A percentile compares a stretch with the other conserved stretches of the same genome.
Evolutionary conservation across 2,888 invertebrate species (phyloP).

Genomic region (Lysandra bellargus): DNA sequence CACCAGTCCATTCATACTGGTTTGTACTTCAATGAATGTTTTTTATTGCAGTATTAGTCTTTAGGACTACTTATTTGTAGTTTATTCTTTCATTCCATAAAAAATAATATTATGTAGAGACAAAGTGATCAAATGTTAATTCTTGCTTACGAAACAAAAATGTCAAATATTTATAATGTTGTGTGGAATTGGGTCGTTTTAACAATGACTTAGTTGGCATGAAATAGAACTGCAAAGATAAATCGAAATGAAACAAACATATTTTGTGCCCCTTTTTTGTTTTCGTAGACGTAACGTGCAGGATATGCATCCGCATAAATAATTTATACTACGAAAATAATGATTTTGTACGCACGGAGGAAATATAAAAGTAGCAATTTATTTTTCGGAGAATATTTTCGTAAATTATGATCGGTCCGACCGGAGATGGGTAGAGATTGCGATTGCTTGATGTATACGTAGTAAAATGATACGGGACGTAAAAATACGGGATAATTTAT

Average conservation of each 20-base stretch:
- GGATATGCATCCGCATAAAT: slow-evolving; percentile 24
- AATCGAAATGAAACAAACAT: slow-evolving; percentile 8
- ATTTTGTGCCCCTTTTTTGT: background rate
- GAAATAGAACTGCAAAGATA: background rate
- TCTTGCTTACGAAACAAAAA: background rate
- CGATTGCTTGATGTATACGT: slow-evolving; percentile 68
- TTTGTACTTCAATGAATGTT: background rate
- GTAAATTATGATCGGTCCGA: slow-evolving; percentile 69
- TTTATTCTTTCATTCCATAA: background rate
- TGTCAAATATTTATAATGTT: background rate
- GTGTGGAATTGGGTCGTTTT: background rate
- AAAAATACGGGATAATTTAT: slow-evolving; percentile 74
- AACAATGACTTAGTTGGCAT: background rate
- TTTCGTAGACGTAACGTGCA: background rate
- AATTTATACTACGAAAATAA: slow-evolving; percentile 1
- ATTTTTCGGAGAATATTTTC: slow-evolving; percentile 36
- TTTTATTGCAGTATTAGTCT: background rate
- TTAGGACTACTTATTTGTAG: background rate
- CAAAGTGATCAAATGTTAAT: background rate
- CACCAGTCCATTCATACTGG: background rate
- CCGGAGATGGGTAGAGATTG: slow-evolving; percentile 61
- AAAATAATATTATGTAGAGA: background rate
- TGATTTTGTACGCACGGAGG: slow-evolving; percentile 11
- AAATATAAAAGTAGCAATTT: slow-evolving; percentile 23
- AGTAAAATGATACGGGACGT: slow-evolving; percentile 72